Conservation (phyloP, 2,888 invertebrate species). For the Orthosia gracilis region DNA sequence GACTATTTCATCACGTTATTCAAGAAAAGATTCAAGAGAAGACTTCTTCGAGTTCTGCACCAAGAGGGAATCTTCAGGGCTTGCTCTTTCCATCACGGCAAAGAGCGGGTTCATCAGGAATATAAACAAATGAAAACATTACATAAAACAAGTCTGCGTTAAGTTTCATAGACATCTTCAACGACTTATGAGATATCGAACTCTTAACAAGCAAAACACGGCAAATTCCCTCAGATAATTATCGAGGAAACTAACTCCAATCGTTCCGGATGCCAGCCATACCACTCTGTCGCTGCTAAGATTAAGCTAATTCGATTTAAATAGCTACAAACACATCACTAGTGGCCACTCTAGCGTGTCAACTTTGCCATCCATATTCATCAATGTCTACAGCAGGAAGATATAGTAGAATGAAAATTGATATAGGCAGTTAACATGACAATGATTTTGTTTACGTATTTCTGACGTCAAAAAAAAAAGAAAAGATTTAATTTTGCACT, state of each 20-base stretch:
- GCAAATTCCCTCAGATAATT: conserved; percentile 28
- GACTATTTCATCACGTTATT: neutral
- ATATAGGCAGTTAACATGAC: conserved; percentile 45
- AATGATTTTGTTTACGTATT: conserved; percentile 22
- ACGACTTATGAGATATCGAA: neutral
- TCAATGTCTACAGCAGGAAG: conserved; percentile 47
- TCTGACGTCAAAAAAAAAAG: neutral
- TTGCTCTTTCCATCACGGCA: too few relatives aligned
- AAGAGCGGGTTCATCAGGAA: too few relatives aligned
- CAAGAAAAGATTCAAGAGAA: neutral
- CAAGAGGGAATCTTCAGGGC: too few relatives aligned
- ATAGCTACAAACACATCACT: conserved; percentile 52
- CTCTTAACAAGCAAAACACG: neutral
- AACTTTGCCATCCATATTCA: conserved; percentile 51
- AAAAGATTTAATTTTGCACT: too few relatives aligned
- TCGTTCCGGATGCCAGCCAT: conserved; percentile 51
- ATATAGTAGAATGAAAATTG: conserved; percentile 55
- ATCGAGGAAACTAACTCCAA: conserved; percentile 30
- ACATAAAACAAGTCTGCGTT: too few relatives aligned
- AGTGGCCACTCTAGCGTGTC: conserved; percentile 37
- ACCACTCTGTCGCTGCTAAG: conserved; percentile 39
- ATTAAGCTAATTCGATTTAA: conserved; percentile 50
- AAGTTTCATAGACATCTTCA: neutral
- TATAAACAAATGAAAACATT: too few relatives aligned
- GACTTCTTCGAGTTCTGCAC: too few relatives aligned